Conservation (phyloP, 2,113 vertebrate species). For the Ceyx margarethae region DNA sequence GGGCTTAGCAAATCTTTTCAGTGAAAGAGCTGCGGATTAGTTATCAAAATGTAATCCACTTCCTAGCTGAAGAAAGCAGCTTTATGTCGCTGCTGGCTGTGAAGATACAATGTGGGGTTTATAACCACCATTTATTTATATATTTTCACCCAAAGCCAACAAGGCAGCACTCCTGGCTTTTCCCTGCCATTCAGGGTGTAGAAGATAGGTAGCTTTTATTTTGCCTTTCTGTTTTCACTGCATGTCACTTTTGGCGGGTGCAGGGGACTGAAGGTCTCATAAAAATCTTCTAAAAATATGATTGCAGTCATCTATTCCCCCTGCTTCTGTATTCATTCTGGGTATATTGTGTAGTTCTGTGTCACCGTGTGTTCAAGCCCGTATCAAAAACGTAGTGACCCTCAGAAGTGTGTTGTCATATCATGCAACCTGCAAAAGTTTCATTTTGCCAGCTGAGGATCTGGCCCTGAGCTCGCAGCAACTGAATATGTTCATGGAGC, state of each 20-base stretch:
- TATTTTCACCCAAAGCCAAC: not conserved
- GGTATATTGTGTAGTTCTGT: accelerated
- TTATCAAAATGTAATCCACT: conserved; percentile 65
- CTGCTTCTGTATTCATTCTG: not conserved
- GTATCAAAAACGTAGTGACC: accelerated
- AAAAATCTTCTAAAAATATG: not conserved
- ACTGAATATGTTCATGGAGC: accelerated
- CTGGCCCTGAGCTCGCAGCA: not conserved
- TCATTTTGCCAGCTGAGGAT: not conserved
- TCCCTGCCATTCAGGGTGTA: accelerated
- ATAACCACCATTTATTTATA: not conserved
- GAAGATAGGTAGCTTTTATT: not conserved
- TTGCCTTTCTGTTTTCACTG: not conserved
- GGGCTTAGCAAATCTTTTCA: conserved; percentile 44
- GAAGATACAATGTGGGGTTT: conserved; percentile 23
- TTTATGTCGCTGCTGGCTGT: conserved; percentile 47
- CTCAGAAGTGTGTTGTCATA: accelerated
- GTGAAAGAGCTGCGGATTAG: conserved; percentile 19
- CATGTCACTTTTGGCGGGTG: not conserved
- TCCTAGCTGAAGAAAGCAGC: conserved; percentile 56
- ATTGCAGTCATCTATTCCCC: not conserved
- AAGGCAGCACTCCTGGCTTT: not conserved
- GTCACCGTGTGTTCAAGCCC: not conserved
- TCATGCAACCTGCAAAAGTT: accelerated
- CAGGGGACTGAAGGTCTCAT: not conserved